Evolutionary conservation across 53 echinoderm and acorn worm species (phyloP).

Genomic region (Echinometra lucunter): DNA sequence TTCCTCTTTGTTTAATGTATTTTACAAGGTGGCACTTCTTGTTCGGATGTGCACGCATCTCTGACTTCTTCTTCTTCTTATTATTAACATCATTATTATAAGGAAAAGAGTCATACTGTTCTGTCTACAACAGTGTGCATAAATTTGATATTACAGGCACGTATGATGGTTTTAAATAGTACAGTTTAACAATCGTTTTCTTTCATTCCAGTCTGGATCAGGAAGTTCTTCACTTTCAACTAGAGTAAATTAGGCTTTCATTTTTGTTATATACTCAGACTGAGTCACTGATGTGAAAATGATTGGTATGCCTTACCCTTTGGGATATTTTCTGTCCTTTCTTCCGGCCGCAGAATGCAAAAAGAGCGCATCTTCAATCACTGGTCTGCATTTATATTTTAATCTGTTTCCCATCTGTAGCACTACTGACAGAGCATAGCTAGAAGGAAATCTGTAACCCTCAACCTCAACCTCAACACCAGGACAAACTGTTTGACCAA

Average conservation of each 20-base stretch:
- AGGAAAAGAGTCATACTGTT: too few relatives aligned
- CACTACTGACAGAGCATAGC: constrained; percentile 79
- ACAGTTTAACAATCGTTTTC: not conserved
- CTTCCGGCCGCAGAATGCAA: not conserved
- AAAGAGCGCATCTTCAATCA: not conserved
- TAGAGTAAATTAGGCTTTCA: too few relatives aligned
- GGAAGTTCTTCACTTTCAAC: too few relatives aligned
- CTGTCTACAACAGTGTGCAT: too few relatives aligned
- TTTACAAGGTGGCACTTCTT: too few relatives aligned
- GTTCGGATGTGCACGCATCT: not conserved
- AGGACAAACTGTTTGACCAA: too few relatives aligned
- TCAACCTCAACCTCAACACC: too few relatives aligned
- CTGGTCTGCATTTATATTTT: not conserved
- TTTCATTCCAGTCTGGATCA: not conserved
- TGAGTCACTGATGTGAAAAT: not conserved
- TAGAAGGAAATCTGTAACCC: constrained; percentile 84
- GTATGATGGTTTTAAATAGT: too few relatives aligned
- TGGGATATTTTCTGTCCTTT: not conserved
- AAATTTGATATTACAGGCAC: too few relatives aligned
- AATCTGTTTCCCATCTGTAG: constrained; percentile 66
- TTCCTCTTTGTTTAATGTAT: too few relatives aligned
- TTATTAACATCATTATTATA: too few relatives aligned
- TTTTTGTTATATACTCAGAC: not conserved
- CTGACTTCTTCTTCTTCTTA: too few relatives aligned
- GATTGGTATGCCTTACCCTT: not conserved